Evolutionary conservation across 2,888 invertebrate genomes (phyloP).

Genomic region (Didymodactylos carnosus): DNA sequence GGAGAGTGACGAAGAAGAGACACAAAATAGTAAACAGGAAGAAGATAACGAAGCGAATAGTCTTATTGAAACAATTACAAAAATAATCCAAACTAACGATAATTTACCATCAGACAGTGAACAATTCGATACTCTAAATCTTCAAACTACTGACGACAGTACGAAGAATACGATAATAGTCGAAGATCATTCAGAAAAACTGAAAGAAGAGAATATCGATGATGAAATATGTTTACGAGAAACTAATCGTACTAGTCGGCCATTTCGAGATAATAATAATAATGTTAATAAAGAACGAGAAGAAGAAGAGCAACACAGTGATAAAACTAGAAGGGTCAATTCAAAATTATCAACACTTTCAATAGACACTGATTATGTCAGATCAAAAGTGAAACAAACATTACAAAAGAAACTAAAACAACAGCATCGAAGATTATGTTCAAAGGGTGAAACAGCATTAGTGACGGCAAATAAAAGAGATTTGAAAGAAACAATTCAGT

Average conservation of each 20-base stretch:
- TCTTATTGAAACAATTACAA: too few relatives aligned
- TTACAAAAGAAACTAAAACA: background rate
- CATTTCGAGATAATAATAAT: background rate
- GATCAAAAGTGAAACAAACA: constrained; percentile 5
- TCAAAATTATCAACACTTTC: background rate
- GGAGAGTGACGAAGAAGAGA: background rate
- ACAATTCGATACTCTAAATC: background rate
- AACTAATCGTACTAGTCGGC: background rate
- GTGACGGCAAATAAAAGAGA: constrained; percentile 7
- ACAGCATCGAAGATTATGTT: constrained; percentile 3
- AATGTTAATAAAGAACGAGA: too few relatives aligned
- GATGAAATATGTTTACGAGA: constrained; percentile 1
- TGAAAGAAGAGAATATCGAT: background rate
- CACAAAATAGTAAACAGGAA: background rate
- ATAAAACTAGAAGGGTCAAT: background rate
- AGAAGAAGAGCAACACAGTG: background rate
- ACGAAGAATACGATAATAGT: too few relatives aligned
- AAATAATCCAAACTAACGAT: too few relatives aligned
- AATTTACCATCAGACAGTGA: too few relatives aligned
- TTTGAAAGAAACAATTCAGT: constrained; percentile 3
- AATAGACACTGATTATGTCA: constrained; percentile 1
- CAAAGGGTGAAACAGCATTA: constrained; percentile 3
- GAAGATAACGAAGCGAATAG: background rate
- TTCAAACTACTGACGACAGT: background rate
- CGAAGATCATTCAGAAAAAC: too few relatives aligned